Conservation (phyloP, 2,888 invertebrate species). For the Nymphalis urticae region DNA sequence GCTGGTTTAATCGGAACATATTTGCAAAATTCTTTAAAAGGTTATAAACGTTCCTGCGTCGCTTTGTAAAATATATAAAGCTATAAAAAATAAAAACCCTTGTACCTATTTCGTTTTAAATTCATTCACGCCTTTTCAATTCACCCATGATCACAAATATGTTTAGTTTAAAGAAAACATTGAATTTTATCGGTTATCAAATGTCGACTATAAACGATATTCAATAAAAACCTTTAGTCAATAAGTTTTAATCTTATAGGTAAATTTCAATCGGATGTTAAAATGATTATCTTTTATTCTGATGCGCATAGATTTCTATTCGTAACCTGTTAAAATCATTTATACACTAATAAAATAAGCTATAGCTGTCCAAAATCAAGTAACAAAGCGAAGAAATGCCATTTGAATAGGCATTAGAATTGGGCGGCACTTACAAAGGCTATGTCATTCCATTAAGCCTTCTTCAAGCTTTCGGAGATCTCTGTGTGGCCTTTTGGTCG, state of each 20-base stretch:
- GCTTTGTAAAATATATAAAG: too few relatives aligned
- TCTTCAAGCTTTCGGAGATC: conserved; percentile 73
- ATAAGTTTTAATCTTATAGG: conserved; percentile 33
- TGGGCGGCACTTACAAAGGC: conserved; percentile 80
- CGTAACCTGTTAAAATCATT: conserved; percentile 67
- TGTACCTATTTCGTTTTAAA: conserved; percentile 31
- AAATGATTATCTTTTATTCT: conserved; percentile 43
- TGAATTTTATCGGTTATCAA: conserved; percentile 37
- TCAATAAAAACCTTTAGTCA: conserved; percentile 31
- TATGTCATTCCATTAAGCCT: conserved; percentile 81
- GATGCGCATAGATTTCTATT: conserved; percentile 57
- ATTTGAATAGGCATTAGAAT: conserved; percentile 81
- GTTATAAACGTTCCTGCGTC: too few relatives aligned
- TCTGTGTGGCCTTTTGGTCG: conserved; percentile 77
- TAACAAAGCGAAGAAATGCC: conserved; percentile 80
- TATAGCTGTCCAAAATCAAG: conserved; percentile 80
- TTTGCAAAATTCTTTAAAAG: too few relatives aligned
- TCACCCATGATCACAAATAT: conserved; percentile 38
- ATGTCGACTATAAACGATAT: conserved; percentile 24
- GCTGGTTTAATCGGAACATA: too few relatives aligned
- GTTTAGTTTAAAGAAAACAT: conserved; percentile 33
- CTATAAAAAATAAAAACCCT: conserved; percentile 6
- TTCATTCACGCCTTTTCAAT: conserved; percentile 54
- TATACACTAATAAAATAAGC: conserved; percentile 78
- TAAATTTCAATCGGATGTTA: conserved; percentile 45